phyloP scores from a whole-genome alignment of 1,140 invertebrate species.

The Coboldia fuscipes region DNA sequence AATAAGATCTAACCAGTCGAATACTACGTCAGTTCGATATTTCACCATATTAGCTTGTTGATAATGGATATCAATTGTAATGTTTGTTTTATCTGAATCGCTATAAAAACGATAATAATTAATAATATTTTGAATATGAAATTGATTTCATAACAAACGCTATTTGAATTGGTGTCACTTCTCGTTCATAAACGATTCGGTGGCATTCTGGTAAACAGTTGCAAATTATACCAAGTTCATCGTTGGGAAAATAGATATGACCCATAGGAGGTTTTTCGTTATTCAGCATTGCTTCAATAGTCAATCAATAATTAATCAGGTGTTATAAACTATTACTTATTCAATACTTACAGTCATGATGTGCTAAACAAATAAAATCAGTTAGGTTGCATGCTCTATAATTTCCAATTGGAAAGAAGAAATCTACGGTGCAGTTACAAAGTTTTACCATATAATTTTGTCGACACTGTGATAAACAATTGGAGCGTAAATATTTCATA shows the following conservation, averaged over 20 bases:
- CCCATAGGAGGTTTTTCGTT: slow-evolving; percentile 12
- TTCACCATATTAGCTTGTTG: slow-evolving; percentile 9
- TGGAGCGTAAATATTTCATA: slow-evolving; percentile 4
- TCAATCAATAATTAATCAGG: background rate
- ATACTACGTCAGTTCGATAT: slow-evolving; percentile 20
- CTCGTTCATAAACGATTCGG: slow-evolving; percentile 14
- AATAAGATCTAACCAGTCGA: slow-evolving; percentile 24
- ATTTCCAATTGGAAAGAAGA: slow-evolving; percentile 17
- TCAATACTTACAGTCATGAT: slow-evolving; percentile 12
- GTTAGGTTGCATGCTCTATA: slow-evolving; percentile 12
- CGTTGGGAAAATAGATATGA: slow-evolving; percentile 11
- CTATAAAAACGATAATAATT: background rate
- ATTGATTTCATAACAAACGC: too few species aligned
- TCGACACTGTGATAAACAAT: slow-evolving; percentile 18
- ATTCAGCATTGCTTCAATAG: slow-evolving; percentile 4
- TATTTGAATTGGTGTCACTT: slow-evolving; percentile 10
- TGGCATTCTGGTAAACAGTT: slow-evolving; percentile 18
- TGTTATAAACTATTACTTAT: background rate
- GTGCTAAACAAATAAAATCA: slow-evolving; percentile 13
- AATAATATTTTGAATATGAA: too few species aligned
- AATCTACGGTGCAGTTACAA: slow-evolving; percentile 18
- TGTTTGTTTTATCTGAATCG: background rate
- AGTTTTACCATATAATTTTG: slow-evolving; percentile 16
- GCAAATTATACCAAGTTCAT: slow-evolving; percentile 14
- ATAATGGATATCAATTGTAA: slow-evolving; percentile 3